These are phyloP conservation scores for Diplogasteroides magnus DNA, from an alignment of 1,140 invertebrate genomes.

Conservation along the genomic window DNA sequence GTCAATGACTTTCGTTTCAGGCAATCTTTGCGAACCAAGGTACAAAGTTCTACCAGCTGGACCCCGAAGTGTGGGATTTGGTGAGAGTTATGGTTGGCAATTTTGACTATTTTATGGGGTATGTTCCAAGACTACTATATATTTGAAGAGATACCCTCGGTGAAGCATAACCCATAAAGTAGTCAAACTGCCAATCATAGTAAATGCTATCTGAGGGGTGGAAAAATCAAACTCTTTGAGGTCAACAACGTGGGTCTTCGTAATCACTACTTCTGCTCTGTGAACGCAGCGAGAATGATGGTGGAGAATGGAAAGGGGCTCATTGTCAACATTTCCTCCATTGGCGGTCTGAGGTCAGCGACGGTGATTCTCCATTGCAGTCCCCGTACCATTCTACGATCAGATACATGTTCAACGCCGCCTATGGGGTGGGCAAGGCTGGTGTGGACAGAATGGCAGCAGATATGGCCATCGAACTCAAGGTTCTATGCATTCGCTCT, in stretches of 20 bases:
- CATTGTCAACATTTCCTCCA: conserved; percentile 59
- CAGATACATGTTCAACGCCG: conserved; percentile 57
- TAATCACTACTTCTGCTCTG: conserved; percentile 33
- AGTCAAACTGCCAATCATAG: too few species aligned
- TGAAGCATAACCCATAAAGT: too few species aligned
- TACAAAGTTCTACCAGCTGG: conserved; percentile 56
- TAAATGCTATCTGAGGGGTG: too few species aligned
- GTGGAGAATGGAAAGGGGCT: conserved; percentile 55
- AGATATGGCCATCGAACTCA: conserved; percentile 58
- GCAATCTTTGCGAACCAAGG: conserved; percentile 42
- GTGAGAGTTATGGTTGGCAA: too few species aligned
- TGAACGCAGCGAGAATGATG: conserved; percentile 58
- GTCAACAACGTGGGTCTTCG: too few species aligned
- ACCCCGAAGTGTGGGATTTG: conserved; percentile 55
- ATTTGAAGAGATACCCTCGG: too few species aligned
- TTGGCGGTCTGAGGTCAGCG: conserved; percentile 50
- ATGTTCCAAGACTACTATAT: too few species aligned
- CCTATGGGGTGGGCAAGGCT: conserved; percentile 51
- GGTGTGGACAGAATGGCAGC: conserved; percentile 57
- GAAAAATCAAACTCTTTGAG: too few species aligned
- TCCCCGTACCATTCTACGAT: too few species aligned
- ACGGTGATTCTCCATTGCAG: too few species aligned
- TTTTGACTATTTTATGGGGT: too few species aligned
- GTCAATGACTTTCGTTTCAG: not conserved
- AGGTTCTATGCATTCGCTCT: too few species aligned